Base-by-base conservation (phyloP, 2,888 invertebrate genomes). In the Homarus gammarus region DNA sequence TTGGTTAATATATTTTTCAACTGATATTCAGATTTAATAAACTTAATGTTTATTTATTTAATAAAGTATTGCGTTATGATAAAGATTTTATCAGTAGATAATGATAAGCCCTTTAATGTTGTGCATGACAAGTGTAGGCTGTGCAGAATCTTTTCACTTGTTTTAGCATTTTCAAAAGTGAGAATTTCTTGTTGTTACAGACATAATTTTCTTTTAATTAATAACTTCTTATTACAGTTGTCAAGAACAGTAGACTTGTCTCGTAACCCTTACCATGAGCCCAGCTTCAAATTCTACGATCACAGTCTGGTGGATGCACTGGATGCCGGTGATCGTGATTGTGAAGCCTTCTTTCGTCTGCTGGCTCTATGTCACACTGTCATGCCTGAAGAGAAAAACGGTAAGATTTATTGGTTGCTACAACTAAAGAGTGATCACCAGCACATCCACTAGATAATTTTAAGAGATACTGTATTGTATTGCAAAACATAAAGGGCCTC, bases 281-380 rank as follows among this genome's bases (percentile, higher is more conserved):
- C 96, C 10, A 97, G 96, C 91, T 99, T 99, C 95, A 96, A 96
- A 93, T 99, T 99, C 95, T 99, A 97, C 94, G 99, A 99, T 95
- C 95, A 95, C 89, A 95, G 96, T 73, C 95, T 99, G 86, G 94
- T 98, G 93, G 97, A 97, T 89, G 97, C 97, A 22, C 97, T 99
- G 73, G 95, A 95, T 61, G 92, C 92, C 1, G 96, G 96, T 90
- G 96, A 98, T 93, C 94, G 95, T 75, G 95, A 97, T 93, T 96
- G 96, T 68, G 96, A 97, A 93, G 96, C 96, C 93, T 99, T 99
- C 95, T 99, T 99, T 95, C 96, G 97, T 68, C 95, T 99, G 88
- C 95, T 99, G 92, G 98, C 99, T 1, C 95, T 99, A 51, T 99
- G 99, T 94, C 99, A 99, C 94, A 99, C 99, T 1, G 99, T 99